phyloP scores from a whole-genome alignment of 2,888 invertebrate genomes.

The Augiades crinisus region DNA sequence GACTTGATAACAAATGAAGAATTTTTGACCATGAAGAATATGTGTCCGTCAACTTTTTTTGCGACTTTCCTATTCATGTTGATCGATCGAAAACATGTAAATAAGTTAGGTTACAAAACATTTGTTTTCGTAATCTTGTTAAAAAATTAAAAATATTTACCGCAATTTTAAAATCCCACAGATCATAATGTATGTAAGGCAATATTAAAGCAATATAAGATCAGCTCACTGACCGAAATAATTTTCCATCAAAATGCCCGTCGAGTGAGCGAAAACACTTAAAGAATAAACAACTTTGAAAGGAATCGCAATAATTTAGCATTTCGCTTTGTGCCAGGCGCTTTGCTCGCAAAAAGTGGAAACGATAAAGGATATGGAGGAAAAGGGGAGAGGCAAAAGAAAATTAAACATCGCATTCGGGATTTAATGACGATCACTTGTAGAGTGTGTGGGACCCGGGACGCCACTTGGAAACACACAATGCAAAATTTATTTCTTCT shows the following conservation, averaged over 20 bases:
- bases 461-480: constrained; percentile 12
- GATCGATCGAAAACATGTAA: no score
- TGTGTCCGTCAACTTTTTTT: no score
- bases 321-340: constrained; percentile 14
- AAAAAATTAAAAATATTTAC: no score
- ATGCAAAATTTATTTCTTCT: constrained; percentile 1
- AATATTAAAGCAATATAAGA: not conserved
- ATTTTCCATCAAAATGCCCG: constrained; percentile 16
- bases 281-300: constrained; percentile 21
- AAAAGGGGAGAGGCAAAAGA: constrained; percentile 11
- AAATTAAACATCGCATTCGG: constrained; percentile 15
- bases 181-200: not conserved
- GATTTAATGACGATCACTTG: constrained; percentile 16
- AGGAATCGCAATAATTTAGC: constrained; percentile 18
- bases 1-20: no score
- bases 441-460: constrained; percentile 9
- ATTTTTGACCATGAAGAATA: no score
- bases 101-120: no score
- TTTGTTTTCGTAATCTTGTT: no score
- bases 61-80: no score
- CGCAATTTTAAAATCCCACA: no score
- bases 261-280: constrained; percentile 14
- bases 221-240: constrained; percentile 15
- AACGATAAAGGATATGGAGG: constrained; percentile 9
- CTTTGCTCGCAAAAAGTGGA: constrained; percentile 2